A percentile compares a stretch with the other conserved stretches of the same genome.
Conservation (phyloP, 2,888 invertebrate genomes). For the Epistrophe eligans region DNA sequence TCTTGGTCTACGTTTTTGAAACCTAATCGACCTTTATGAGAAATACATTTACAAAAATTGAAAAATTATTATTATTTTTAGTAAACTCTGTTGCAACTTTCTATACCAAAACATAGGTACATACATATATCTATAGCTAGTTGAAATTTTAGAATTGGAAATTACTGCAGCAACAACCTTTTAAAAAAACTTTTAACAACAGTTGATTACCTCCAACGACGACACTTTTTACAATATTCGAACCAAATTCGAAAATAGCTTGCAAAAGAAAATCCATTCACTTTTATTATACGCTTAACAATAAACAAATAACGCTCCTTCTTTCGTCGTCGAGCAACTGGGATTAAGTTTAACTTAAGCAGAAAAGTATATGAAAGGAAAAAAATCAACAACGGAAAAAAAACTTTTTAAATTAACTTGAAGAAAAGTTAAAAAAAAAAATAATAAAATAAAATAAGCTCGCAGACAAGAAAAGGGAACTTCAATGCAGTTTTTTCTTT, state of each 20-base stretch:
- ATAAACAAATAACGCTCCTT: constrained; percentile 41
- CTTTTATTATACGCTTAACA: constrained; percentile 13
- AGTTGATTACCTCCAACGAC: constrained; percentile 4
- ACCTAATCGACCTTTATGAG: no score
- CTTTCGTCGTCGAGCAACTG: constrained; percentile 31
- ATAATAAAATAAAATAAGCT: constrained; percentile 12
- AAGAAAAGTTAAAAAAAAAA: constrained; percentile 32
- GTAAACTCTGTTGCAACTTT: no score
- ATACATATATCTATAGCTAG: no score
- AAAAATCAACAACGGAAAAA: constrained; percentile 11
- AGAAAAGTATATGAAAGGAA: constrained; percentile 1
- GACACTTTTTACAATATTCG: constrained; percentile 3
- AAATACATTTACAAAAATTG: no score
- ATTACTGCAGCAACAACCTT: constrained; percentile 21
- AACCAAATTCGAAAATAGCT: constrained; percentile 27
- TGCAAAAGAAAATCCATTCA: constrained; percentile 36
- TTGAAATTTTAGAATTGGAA: constrained; percentile 6
- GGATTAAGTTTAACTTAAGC: constrained; percentile 61
- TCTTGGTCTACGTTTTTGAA: no score
- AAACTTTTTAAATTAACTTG: constrained; percentile 70
- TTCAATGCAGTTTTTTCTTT: constrained; percentile 45
- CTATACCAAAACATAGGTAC: no score
- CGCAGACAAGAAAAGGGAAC: not conserved
- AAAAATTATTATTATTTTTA: no score
- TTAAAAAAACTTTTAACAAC: constrained; percentile 16